Base-by-base conservation (phyloP, 2,888 invertebrate species). In the Synanthedon tipuliformis region DNA sequence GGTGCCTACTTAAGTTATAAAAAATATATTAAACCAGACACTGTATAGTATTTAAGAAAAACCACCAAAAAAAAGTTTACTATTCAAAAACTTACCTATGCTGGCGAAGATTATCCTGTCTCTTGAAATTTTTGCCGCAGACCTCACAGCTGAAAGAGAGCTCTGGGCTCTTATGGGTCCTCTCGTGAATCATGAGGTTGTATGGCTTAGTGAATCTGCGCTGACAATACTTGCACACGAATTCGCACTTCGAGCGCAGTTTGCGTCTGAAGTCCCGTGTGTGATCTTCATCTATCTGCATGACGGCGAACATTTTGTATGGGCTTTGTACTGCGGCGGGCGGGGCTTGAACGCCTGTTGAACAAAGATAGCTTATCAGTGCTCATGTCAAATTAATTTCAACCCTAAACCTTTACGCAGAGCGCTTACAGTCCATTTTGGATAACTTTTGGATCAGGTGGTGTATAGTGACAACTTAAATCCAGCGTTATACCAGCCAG, bases 141-240 rank as follows among this genome's bases (percentile, higher is more conserved):
- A 98, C 95, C 85, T 98, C 98, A 89, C 98, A 99, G 71, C 95
- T 94, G 89, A 96, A 99, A 54, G 97, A 96, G 73, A 98, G 91
- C 89, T 98, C 98, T 59, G 94, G 94, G 80, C 97, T 96, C 84
- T 97, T 97, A 90, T 99, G 98, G 69, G 97, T 98, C 82, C 98
- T 91, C 85, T 98, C 98, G 90, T 99, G 98, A 73, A 99, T 98
- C 91, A 98, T 93, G 80, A 99, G 91, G 89, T 99, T 99, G 90
- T 99, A 99, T 65, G 96, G 95, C 89, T 99, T 99, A 76, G 97
- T 98, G 90, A 99, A 99, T 82, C 97, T 93, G 75, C 98, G 92
- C 84, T 95, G 95, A 90, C 98, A 99, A 89, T 95, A 98, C 87
- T 96, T 96, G 92, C 98, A 99, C 80, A 98, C 96, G 88, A 96